These are phyloP conservation scores for Myotis vivesi DNA, from an alignment of 2,797 vertebrate species.

Conservation along the genomic window DNA sequence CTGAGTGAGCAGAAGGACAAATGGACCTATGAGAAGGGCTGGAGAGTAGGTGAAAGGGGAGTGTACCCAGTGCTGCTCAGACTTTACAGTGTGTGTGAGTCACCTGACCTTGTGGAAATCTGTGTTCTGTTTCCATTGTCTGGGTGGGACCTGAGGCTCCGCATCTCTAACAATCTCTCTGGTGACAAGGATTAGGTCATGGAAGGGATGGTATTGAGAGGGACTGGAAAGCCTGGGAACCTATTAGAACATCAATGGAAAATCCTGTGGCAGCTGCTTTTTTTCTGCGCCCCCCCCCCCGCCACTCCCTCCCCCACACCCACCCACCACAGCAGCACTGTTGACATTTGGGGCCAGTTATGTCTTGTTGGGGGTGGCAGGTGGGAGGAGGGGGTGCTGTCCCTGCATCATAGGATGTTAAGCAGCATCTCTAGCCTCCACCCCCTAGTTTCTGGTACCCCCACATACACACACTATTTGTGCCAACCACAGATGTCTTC, in stretches of 20 bases:
- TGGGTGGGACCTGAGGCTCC: neutral
- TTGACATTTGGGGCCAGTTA: neutral
- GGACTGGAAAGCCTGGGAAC: neutral
- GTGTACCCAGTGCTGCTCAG: neutral
- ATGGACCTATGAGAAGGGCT: neutral
- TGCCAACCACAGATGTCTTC: neutral
- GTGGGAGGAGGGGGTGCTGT: neutral
- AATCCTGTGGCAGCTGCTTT: neutral
- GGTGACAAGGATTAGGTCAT: neutral
- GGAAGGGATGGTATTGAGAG: neutral
- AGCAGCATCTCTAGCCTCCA: neutral
- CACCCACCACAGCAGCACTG: fast-evolving
- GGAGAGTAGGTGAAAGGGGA: neutral
- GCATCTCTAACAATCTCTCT: neutral
- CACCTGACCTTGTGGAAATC: neutral
- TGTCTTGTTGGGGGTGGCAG: neutral
- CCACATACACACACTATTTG: neutral
- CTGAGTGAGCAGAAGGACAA: neutral
- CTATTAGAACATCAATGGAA: neutral
- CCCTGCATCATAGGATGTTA: neutral
- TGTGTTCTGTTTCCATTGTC: fast-evolving
- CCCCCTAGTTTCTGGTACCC: neutral
- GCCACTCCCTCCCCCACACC: neutral
- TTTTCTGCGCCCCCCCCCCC: neutral
- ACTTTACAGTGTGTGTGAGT: neutral